Evolutionary conservation across 53 echinoderm and acorn worm species (phyloP).

Genomic region (Mesocentrotus franciscanus): DNA sequence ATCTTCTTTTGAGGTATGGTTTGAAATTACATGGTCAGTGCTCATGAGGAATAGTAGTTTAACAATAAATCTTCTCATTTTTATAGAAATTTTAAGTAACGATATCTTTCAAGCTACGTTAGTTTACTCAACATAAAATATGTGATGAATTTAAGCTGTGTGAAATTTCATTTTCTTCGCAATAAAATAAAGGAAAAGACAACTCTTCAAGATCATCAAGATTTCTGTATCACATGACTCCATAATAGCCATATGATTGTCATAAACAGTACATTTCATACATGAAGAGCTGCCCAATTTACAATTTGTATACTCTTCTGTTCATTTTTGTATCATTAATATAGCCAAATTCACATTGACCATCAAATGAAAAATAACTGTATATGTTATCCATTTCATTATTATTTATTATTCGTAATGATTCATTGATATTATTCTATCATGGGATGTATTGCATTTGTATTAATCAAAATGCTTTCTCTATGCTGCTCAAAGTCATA

Average conservation of each 20-base stretch:
- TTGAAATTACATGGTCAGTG: no score
- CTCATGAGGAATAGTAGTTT: no score
- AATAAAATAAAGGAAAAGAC: not conserved
- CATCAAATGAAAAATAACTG: not conserved
- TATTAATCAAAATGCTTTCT: not conserved
- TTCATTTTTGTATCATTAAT: not conserved
- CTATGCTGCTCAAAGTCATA: not conserved
- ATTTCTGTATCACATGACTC: not conserved
- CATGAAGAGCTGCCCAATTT: not conserved
- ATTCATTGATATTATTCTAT: not conserved
- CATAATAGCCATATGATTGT: not conserved
- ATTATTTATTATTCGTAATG: not conserved
- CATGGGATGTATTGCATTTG: not conserved
- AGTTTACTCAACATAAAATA: not conserved
- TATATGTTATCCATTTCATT: not conserved
- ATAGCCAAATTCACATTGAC: not conserved
- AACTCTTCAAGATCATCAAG: not conserved
- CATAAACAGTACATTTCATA: not conserved
- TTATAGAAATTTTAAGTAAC: not conserved
- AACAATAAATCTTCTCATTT: not conserved
- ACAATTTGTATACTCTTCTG: not conserved
- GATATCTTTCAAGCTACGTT: not conserved
- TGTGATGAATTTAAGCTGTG: not conserved
- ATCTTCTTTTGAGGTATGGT: no score
- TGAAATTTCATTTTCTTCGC: not conserved